Base-by-base conservation (phyloP, 2,113 vertebrate genomes). In the Actinemys pallida region DNA sequence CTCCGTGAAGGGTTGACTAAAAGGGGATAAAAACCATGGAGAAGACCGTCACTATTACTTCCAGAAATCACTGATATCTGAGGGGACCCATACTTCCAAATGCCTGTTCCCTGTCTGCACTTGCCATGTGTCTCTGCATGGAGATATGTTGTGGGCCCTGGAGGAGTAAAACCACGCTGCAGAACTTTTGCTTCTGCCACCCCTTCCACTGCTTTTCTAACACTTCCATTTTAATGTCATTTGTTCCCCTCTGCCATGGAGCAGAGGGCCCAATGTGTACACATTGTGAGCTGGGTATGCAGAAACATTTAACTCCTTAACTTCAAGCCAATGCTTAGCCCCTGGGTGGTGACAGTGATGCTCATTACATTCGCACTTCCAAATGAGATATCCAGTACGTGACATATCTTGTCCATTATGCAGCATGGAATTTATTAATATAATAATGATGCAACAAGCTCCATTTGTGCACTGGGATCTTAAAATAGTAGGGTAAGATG, bases 181-280 rank as follows among this genome's bases (percentile, higher is more conserved):
- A 84, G 52, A 90, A 45, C 7, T 91, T 75, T 81, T 87, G 72
- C 86, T 86, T 95, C 81, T 96, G 87, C 25, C 57, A 93, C 29
- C 2, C 3, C 5, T 83, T 22, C 62, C 39, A 22, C 3, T 80
- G 6, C 20, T 93, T 91, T 75, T 42, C 10, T 47, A 19, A n/a
- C 35, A 72, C 24, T 91, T 83, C 69, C 54, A 5, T 84, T 89
- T 82, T 90, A 29, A 76, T 89, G 50, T 87, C 20, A 65, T 1
- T 50, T 59, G 4, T 83, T 94, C 6, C 19, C 69, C 82, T 78
- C 81, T 0, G 0, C 45, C 0, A 56, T 39, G 65, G 84, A 94
- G 11, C 6, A 78, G 56, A 78, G 45, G 16, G 20, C 42, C 75
- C 75, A 78, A 7, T 45, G 72, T 76, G n/a, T 39, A 10, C 35